A percentile compares a stretch with the other conserved stretches of the same genome.
These are phyloP conservation scores for Diplodus sargus DNA, from an alignment of 2,797 vertebrate species.

Conservation along the genomic window DNA sequence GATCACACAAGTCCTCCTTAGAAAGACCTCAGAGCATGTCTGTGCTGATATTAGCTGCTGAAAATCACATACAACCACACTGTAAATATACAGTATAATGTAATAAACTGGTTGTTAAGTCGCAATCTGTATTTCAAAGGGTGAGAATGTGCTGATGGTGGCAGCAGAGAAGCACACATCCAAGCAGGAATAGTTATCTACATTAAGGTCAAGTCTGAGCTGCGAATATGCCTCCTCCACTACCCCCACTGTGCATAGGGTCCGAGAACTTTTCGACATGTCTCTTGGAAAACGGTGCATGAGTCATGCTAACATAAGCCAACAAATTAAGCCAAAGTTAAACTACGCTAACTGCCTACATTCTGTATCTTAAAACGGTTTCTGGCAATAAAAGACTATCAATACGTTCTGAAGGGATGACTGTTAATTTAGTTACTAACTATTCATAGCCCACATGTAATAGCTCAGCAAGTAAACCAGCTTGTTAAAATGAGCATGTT, in stretches of 20 bases:
- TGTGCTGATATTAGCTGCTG: conserved; percentile 44
- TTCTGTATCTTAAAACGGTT: not conserved
- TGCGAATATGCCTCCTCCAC: not conserved
- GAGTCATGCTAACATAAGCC: not conserved
- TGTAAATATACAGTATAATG: conserved; percentile 12
- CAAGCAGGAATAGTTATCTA: not conserved
- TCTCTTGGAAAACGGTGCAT: too few species aligned
- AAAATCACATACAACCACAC: conserved; percentile 16
- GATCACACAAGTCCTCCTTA: conserved; percentile 39
- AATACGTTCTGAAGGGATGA: not conserved
- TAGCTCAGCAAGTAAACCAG: not conserved
- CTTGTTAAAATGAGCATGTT: conserved; percentile 1
- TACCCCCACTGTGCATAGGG: too few species aligned
- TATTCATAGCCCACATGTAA: not conserved
- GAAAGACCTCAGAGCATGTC: conserved; percentile 42
- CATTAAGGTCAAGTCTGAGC: not conserved
- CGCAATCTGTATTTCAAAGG: conserved; percentile 13
- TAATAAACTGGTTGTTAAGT: not conserved
- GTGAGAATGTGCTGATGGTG: conserved; percentile 1
- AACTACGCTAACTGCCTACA: not conserved
- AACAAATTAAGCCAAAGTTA: not conserved
- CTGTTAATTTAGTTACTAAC: not conserved
- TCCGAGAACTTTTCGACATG: too few species aligned
- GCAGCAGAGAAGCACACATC: not conserved
- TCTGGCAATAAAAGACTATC: not conserved